Evolutionary conservation across 2,113 vertebrate species (phyloP).

Genomic region (Thalassoma bifasciatum): DNA sequence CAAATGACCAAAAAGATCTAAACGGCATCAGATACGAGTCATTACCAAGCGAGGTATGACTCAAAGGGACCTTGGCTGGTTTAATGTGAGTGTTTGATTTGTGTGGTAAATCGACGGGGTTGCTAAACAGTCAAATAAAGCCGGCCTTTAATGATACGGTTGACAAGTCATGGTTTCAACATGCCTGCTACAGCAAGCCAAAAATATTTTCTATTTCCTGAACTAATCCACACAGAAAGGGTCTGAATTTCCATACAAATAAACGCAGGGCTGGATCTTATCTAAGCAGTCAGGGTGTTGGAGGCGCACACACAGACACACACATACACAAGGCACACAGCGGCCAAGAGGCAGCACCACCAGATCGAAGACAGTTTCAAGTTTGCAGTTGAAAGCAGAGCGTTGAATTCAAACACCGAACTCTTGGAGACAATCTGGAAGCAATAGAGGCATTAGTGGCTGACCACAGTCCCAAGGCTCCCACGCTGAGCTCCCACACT

Average conservation of each 20-base stretch:
- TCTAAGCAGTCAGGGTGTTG: constrained; percentile 53
- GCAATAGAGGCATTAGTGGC: constrained; percentile 77
- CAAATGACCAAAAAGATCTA: constrained; percentile 44
- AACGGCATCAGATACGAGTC: constrained; percentile 31
- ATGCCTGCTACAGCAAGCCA: constrained; percentile 32
- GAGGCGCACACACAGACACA: constrained; percentile 31
- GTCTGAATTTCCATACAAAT: constrained; percentile 58
- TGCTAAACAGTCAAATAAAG: constrained; percentile 36
- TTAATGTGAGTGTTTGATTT: constrained; percentile 16
- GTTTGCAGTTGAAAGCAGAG: constrained; percentile 53
- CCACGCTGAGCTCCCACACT: constrained; percentile 77
- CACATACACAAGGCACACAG: constrained; percentile 18
- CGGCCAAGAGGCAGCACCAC: constrained; percentile 34
- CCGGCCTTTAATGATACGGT: constrained; percentile 47
- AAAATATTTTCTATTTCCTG: constrained; percentile 45
- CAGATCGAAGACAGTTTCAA: constrained; percentile 49
- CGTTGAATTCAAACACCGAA: constrained; percentile 50
- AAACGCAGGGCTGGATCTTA: constrained; percentile 58
- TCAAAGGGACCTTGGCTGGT: constrained; percentile 26
- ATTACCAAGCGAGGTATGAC: constrained; percentile 18
- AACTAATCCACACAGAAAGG: constrained; percentile 31
- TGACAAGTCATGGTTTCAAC: constrained; percentile 56
- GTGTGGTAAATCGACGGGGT: constrained; percentile 20
- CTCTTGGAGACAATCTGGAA: constrained; percentile 78
- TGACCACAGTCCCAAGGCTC: constrained; percentile 73